Base-by-base conservation (phyloP, 2,888 invertebrate species). In the Choreutis nemorana region DNA sequence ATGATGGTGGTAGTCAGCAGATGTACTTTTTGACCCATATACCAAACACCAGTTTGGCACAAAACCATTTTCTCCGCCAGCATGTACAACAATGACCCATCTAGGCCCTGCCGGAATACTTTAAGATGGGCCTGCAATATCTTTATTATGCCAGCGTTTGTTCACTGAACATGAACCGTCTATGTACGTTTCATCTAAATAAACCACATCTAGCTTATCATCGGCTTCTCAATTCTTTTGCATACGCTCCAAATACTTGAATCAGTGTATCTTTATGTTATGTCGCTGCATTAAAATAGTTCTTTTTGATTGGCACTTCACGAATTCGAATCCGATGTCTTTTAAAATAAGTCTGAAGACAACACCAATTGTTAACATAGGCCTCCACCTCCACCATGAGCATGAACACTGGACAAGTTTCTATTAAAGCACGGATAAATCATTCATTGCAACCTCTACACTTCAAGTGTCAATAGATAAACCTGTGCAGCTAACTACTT, bases 101-200 rank as follows among this genome's bases (percentile, higher is more conserved):
- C n/a, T n/a, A n/a, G n/a, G n/a, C n/a, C n/a, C n/a, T n/a, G n/a
- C n/a, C n/a, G n/a, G n/a, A n/a, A n/a, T n/a, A n/a, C n/a, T n/a
- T n/a, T n/a, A n/a, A n/a, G n/a, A n/a, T n/a, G n/a, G n/a, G n/a
- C n/a, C n/a, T 12, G 10, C 20, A 26, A 30, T 20, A 30, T 25
- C 25, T 30, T 25, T 30, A 12, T 12, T 25, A 20, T 25, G 26
- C 26, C 31, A 34, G 27, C 30, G 29, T 23, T 28, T 34, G 14
- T 26, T n/a, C n/a, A 33, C 32, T 25, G 20, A 28, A 28, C 28
- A 28, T 32, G 32, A 29, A 29, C 29, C 16, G 18, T 34, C 32
- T 23, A 35, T 35, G 25, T 31, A 33, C 9, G 28, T 36, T 31
- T 36, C 31, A 30, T 36, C 33, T 32, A 36, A 30, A 30, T 36